Evolutionary conservation across 2,113 vertebrate genomes (phyloP), one percentile per base, ranked within the genome.

Genomic region (Macaca fascicularis): DNA sequence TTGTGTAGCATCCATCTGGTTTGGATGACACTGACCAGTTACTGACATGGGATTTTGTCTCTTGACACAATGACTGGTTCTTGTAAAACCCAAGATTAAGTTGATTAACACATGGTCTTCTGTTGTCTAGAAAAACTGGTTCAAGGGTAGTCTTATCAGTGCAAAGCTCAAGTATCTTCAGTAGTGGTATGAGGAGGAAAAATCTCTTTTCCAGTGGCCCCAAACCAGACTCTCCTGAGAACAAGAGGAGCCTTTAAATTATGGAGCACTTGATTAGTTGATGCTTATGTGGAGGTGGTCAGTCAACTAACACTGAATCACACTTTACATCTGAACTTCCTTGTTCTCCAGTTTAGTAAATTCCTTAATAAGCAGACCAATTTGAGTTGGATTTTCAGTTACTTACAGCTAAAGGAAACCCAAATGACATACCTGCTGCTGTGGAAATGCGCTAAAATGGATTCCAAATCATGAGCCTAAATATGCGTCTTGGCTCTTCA

Each of bases 351-450:
- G 2, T 86, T 38, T 50, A 82, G 7, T 45, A 11, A 81, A 84
- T 61, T 81, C 40, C 64, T 59, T 75, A 25, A 45, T 59, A 48
- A 74, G 70, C 48, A 32, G 12, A 45, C 7, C 43, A 74, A 0
- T 61, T 90, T 76, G 11, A 85, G 1, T 75, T 84, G 52, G 14
- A 13, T 87, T 90, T 90, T 79, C 75, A 83, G 30, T 95, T 94
- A 45, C 43, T 75, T 67, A 19, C 38, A 40, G 9, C 70, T 45
- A 8, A 55, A 79, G 78, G 52, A 89, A 95, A 86, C 19, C 13
- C 61, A 52, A 3, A 64, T n/a, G 38, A 38, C 30, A 13, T 16
- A 17, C n/a, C 32, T n/a, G 22, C 27, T 64, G 10, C 48, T 5
- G 0, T 85, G 57, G 55, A 45, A 75, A 72, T 38, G 25, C 22